Evolutionary conservation across 1,140 invertebrate genomes (phyloP).

Genomic region (Ceratosolen fusciceps): DNA sequence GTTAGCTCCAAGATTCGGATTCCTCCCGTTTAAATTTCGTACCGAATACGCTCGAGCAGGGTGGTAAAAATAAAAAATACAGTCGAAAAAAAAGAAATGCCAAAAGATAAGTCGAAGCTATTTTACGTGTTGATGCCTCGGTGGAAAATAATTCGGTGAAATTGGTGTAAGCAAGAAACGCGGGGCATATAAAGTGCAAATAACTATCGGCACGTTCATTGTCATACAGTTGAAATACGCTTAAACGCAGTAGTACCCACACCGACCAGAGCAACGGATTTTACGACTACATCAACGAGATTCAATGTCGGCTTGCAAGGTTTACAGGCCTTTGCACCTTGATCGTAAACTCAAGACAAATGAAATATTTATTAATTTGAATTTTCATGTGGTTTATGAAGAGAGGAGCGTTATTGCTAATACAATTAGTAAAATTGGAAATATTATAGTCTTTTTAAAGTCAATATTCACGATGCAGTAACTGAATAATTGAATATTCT

Average conservation of each 20-base stretch:
- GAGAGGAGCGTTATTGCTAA: not conserved
- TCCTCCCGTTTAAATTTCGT: slow-evolving; percentile 28
- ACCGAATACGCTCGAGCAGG: not conserved
- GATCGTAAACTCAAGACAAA: slow-evolving; percentile 27
- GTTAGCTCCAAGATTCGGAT: not conserved
- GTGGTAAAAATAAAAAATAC: not conserved
- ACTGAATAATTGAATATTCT: not conserved
- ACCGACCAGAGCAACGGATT: slow-evolving; percentile 14
- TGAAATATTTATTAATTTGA: slow-evolving; percentile 40
- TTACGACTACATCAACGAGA: slow-evolving; percentile 43
- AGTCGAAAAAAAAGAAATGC: not conserved
- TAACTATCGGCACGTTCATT: slow-evolving; percentile 28
- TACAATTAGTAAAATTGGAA: not conserved
- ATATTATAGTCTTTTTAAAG: not conserved
- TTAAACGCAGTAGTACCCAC: not conserved
- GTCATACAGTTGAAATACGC: slow-evolving; percentile 14
- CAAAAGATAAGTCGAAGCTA: not conserved
- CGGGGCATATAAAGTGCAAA: not conserved
- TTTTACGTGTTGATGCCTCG: slow-evolving; percentile 27
- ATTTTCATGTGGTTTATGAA: not conserved
- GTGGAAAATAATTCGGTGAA: slow-evolving; percentile 29
- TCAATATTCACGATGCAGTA: not conserved
- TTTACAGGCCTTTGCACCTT: slow-evolving; percentile 6
- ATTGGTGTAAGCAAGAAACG: slow-evolving; percentile 28
- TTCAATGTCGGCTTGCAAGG: slow-evolving; percentile 35